These are phyloP conservation scores for Synergus itoensis DNA, from an alignment of 2,888 invertebrate species.

Conservation along the genomic window DNA sequence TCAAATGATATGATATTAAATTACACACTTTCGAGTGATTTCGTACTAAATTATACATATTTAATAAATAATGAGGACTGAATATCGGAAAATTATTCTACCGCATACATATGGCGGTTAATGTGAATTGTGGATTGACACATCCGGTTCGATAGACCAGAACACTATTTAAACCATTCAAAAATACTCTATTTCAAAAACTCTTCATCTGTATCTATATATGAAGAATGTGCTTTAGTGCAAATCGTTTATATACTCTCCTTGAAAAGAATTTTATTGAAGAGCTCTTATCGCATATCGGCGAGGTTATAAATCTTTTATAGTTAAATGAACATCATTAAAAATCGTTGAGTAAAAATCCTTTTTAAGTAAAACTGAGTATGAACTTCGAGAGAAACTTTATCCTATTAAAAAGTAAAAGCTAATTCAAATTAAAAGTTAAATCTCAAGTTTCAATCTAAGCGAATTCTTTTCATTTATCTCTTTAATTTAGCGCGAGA, in stretches of 20 bases:
- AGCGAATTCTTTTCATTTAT: constrained; percentile 25
- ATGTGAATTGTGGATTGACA: not conserved
- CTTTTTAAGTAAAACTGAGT: not conserved
- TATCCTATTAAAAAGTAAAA: constrained; percentile 2
- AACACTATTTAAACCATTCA: not conserved
- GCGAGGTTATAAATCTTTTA: not conserved
- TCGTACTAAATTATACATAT: not conserved
- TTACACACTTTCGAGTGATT: not conserved
- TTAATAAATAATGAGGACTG: not conserved
- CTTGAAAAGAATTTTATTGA: not conserved
- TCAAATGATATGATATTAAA: not conserved
- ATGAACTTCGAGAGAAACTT: constrained; percentile 2
- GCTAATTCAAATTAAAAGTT: constrained; percentile 19
- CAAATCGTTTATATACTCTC: not conserved
- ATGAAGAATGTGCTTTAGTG: not conserved
- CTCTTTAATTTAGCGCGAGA: not conserved
- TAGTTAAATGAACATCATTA: not conserved
- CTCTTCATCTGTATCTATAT: no score
- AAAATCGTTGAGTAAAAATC: not conserved
- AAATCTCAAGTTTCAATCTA: not conserved
- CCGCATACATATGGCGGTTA: not conserved
- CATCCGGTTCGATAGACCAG: not conserved
- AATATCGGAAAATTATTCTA: not conserved
- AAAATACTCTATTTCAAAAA: no score
- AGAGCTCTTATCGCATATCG: not conserved